These are phyloP conservation scores for Zapus hudsonius DNA, from an alignment of 2,113 vertebrate species.

Conservation along the genomic window DNA sequence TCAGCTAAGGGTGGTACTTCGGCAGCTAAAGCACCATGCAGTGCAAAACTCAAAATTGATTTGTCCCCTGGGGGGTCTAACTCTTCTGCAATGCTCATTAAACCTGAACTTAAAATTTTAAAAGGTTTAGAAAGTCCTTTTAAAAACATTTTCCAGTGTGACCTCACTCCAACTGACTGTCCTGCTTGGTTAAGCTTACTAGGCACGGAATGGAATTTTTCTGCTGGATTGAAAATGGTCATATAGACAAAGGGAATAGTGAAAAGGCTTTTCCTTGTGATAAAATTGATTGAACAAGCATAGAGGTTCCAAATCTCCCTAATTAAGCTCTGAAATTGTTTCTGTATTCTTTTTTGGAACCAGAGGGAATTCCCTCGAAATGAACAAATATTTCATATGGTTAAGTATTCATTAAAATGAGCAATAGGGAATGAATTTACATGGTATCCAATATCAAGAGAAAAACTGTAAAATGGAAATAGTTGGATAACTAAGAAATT, in stretches of 20 bases:
- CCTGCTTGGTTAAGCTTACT: constrained; percentile 67
- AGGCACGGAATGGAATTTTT: constrained; percentile 63
- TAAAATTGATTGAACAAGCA: constrained; percentile 77
- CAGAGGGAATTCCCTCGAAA: constrained; percentile 72
- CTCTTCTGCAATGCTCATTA: constrained; percentile 77
- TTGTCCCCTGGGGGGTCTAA: constrained; percentile 68
- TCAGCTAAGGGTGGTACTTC: constrained; percentile 63
- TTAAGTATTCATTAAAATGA: constrained; percentile 77
- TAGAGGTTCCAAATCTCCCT: constrained; percentile 68
- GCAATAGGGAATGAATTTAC: constrained; percentile 50
- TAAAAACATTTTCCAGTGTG: constrained; percentile 76
- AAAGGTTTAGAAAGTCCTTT: constrained; percentile 68
- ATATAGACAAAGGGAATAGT: constrained; percentile 75
- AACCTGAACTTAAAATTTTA: constrained; percentile 79
- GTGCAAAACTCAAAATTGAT: constrained; percentile 72
- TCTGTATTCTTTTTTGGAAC: constrained; percentile 69
- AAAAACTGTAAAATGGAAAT: constrained; percentile 67
- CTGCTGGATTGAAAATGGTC: constrained; percentile 68
- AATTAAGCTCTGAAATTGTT: constrained; percentile 76
- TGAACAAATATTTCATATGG: constrained; percentile 76
- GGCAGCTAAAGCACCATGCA: constrained; percentile 63
- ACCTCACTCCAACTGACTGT: constrained; percentile 70
- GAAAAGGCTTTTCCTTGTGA: constrained; percentile 76
- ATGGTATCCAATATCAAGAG: constrained; percentile 63
- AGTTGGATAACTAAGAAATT: constrained; percentile 53